Conservation (phyloP, 2,113 vertebrate genomes). For the Phalacrocorax pelagicus region DNA sequence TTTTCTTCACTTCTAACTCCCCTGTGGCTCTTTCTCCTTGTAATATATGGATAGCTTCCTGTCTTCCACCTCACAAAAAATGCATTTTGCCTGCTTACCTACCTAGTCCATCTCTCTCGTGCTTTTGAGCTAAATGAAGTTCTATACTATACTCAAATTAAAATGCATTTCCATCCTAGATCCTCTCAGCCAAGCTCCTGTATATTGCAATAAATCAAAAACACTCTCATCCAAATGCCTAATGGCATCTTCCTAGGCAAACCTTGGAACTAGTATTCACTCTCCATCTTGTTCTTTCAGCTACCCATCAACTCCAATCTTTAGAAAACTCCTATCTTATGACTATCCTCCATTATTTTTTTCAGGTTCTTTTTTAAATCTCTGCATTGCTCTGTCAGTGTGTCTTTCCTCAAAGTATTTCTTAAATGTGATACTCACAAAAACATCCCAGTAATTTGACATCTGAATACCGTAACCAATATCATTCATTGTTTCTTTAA, state of each 20-base stretch:
- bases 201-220: background rate
- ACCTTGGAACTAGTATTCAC: background rate
- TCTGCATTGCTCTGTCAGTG: background rate
- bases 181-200: background rate
- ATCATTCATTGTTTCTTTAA: background rate
- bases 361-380: background rate
- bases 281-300: background rate
- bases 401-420: background rate
- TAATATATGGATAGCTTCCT: background rate
- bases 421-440: background rate
- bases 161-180: background rate
- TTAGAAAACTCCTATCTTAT: background rate
- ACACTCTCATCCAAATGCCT: background rate
- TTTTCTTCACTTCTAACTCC: background rate
- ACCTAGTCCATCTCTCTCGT: background rate
- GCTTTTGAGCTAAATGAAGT: background rate
- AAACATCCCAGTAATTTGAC: background rate
- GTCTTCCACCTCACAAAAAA: background rate
- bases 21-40: background rate
- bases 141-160: background rate
- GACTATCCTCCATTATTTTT: background rate
- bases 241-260: background rate
- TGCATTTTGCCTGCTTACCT: background rate
- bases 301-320: background rate
- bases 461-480: background rate